Evolutionary conservation across 2,113 vertebrate species (phyloP), one percentile per base, ranked within the genome.

Genomic region (Nyctibius bracteatus): DNA sequence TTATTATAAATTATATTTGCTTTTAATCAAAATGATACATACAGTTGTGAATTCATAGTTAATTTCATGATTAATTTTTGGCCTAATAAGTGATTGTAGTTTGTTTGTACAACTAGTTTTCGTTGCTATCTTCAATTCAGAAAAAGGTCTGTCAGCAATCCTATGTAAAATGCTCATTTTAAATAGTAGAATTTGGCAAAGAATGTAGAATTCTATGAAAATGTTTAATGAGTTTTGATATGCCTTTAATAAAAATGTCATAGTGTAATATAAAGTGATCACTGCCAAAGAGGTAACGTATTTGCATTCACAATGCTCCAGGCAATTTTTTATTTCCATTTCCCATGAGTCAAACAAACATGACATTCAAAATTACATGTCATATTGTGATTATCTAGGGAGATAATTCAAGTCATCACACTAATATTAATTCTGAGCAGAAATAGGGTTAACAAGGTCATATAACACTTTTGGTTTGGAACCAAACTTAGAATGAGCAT

Each of bases 291-390:
- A 86, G 30, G 31, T 90, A 94, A 92, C 1, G 22, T 43, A 77
- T 90, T 91, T 92, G 47, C 43, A 92, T 87, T 90, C 55, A 77
- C 41, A 73, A 15, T 77, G 47, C 75, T 94, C 39, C 33, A 57
- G 78, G 74, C 63, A 94, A 49, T 55, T 71, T 95, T 97, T 95
- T 89, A 80, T 89, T 97, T 96, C 63, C 25, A 61, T 91, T 93
- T 96, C 78, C 81, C 80, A 70, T 68, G 46, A 94, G 47, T 86
- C 47, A 94, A 84, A 62, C 73, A 95, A 97, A 95, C 57, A 93
- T 41, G 71, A 52, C 67, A 93, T 81, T 94, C 80, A 78, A 78
- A 97, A 95, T 80, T 89, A 37, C 33, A 62, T 46, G 47, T 70
- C 81, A 82, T 92, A 91, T 81, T 96, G 71, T 72, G 77, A 75